Percentiles rank a stretch among this genome's conserved stretches.
These are phyloP conservation scores for Amphipyra tragopoginis DNA, from an alignment of 2,888 invertebrate species.

Conservation along the genomic window DNA sequence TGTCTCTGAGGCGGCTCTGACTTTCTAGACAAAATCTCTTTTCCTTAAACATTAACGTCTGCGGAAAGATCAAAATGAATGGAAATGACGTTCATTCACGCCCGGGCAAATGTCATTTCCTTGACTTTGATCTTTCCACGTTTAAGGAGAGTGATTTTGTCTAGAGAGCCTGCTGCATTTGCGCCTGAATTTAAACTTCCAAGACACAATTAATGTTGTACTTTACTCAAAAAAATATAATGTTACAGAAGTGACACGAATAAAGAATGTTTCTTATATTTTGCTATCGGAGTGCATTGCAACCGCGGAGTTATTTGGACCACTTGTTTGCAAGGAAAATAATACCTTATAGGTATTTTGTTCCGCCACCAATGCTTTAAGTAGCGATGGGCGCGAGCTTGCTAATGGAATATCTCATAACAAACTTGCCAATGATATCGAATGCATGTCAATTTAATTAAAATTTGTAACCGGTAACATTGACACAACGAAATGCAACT, in stretches of 20 bases:
- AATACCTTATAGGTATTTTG: not conserved
- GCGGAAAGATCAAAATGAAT: too few relatives aligned
- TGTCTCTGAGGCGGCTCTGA: too few relatives aligned
- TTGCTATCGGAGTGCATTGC: not conserved
- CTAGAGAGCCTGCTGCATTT: too few relatives aligned
- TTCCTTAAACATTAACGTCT: too few relatives aligned
- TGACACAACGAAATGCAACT: not conserved
- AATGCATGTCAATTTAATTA: conserved; percentile 4
- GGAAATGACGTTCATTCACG: too few relatives aligned
- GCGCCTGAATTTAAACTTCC: too few relatives aligned
- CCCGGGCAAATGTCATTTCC: too few relatives aligned
- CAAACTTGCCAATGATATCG: not conserved
- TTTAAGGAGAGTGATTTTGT: too few relatives aligned
- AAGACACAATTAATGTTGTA: not conserved
- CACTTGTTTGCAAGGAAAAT: not conserved
- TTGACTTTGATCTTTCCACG: too few relatives aligned
- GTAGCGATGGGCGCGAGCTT: not conserved
- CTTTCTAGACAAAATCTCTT: too few relatives aligned
- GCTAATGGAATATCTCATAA: not conserved
- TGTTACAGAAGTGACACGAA: not conserved
- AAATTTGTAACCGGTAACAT: not conserved
- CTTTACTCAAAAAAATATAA: not conserved
- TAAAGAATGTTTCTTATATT: not conserved
- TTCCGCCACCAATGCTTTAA: not conserved
- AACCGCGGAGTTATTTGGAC: not conserved